Conservation (phyloP, 2,113 vertebrate species). For the Calcarius ornatus region DNA sequence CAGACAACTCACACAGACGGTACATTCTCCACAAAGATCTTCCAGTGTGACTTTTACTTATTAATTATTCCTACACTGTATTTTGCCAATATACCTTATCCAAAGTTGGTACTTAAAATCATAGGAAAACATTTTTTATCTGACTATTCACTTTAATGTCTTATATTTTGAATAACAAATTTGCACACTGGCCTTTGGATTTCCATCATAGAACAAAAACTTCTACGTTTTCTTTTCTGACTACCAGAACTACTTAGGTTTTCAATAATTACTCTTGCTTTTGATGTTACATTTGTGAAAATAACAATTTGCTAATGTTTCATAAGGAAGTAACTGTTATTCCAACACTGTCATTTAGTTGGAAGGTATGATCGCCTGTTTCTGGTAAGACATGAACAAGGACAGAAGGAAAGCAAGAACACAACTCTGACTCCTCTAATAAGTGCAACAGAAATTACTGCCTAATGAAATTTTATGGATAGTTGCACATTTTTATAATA, state of each 20-base stretch:
- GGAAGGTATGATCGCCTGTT: not conserved
- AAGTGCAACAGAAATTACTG: not conserved
- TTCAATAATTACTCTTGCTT: slow-evolving; percentile 11
- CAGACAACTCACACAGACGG: not conserved
- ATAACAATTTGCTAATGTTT: slow-evolving; percentile 18
- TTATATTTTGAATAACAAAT: not conserved
- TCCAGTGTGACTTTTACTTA: not conserved
- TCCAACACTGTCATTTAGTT: not conserved
- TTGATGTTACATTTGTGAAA: slow-evolving; percentile 11
- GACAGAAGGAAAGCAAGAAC: not conserved
- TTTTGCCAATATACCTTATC: slow-evolving; percentile 25
- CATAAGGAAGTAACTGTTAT: slow-evolving; percentile 11
- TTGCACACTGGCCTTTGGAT: not conserved
- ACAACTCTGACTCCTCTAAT: not conserved
- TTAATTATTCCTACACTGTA: not conserved
- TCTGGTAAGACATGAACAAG: slow-evolving; percentile 1
- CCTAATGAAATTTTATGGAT: slow-evolving; percentile 32
- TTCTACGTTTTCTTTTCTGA: slow-evolving; percentile 24
- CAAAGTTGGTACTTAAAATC: slow-evolving; percentile 20
- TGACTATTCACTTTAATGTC: not conserved
- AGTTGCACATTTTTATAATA: slow-evolving; percentile 56
- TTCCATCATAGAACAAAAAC: slow-evolving; percentile 27
- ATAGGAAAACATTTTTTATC: not conserved
- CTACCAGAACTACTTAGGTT: not conserved
- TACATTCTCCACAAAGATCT: not conserved